Percentiles rank a stretch among this genome's conserved stretches.
phyloP scores from a whole-genome alignment of 2,888 invertebrate genomes.

The Cerastoderma edule region DNA sequence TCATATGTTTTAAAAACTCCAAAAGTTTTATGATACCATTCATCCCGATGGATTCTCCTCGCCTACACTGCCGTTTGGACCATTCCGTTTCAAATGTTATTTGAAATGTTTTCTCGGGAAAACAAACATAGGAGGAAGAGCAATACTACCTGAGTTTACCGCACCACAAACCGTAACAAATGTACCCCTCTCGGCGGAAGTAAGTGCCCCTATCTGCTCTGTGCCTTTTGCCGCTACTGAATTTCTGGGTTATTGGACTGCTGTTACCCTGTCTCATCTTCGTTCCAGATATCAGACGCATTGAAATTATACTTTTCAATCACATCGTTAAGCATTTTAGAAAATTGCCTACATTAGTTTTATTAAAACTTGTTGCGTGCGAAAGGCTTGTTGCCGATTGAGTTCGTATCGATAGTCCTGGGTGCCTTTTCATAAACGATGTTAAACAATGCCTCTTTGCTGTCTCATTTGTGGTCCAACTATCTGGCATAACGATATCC shows the following conservation, averaged over 20 bases:
- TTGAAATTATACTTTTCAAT: constrained; percentile 3
- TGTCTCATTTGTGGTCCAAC: background rate
- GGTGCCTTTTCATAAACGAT: constrained; percentile 18
- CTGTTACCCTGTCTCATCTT: constrained; percentile 21
- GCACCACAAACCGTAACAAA: constrained; percentile 18
- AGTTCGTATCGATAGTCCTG: constrained; percentile 1
- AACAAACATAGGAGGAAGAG: constrained; percentile 16
- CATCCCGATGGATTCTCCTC: no score
- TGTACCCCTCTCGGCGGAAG: constrained; percentile 18
- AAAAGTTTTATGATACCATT: no score
- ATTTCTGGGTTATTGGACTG: constrained; percentile 7
- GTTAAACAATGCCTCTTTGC: constrained; percentile 12
- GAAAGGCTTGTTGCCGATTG: constrained; percentile 31
- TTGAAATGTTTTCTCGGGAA: constrained; percentile 14
- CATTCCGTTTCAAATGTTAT: background rate
- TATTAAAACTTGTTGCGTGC: constrained; percentile 54
- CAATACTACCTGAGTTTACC: constrained; percentile 10
- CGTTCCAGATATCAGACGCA: constrained; percentile 13
- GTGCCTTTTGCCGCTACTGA: constrained; percentile 20
- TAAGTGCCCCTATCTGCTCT: constrained; percentile 3
- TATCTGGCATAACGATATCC: constrained; percentile 12
- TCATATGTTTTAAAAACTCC: background rate
- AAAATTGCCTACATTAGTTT: constrained; percentile 45
- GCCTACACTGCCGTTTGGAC: constrained; percentile 4
- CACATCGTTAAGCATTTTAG: constrained; percentile 29